These are phyloP conservation scores for Cavia aperea DNA, from an alignment of 2,113 vertebrate genomes.

Conservation along the genomic window DNA sequence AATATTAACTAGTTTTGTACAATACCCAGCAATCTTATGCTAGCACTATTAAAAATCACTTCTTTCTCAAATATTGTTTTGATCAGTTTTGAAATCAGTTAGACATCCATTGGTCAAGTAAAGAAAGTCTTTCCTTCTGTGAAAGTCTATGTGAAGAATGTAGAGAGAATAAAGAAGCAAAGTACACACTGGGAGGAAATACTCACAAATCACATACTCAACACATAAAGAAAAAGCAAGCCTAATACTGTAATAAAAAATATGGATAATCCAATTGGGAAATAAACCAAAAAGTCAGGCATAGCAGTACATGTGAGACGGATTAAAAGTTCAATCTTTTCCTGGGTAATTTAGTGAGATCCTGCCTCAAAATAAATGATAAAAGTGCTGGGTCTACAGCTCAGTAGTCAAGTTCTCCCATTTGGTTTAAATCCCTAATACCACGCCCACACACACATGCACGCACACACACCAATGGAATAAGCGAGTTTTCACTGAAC, in stretches of 20 bases:
- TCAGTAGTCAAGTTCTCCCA: background rate
- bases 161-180: background rate
- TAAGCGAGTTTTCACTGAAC: background rate
- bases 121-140: background rate
- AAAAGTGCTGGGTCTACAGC: background rate
- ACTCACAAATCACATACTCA: slow-evolving; percentile 7
- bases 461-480: background rate
- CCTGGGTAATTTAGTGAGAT: background rate
- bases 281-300: background rate
- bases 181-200: background rate
- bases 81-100: background rate
- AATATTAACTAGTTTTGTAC: background rate
- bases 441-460: background rate
- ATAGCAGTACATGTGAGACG: background rate
- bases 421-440: background rate
- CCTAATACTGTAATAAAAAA: background rate
- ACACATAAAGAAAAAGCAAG: slow-evolving; percentile 25
- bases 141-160: background rate
- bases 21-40: slow-evolving; percentile 1
- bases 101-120: background rate
- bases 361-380: background rate
- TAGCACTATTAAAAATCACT: background rate
- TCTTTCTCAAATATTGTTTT: slow-evolving; percentile 26
- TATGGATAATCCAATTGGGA: background rate
- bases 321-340: background rate